Evolutionary conservation across 2,797 vertebrate species (phyloP).

Genomic region (Myotis pilosus): DNA sequence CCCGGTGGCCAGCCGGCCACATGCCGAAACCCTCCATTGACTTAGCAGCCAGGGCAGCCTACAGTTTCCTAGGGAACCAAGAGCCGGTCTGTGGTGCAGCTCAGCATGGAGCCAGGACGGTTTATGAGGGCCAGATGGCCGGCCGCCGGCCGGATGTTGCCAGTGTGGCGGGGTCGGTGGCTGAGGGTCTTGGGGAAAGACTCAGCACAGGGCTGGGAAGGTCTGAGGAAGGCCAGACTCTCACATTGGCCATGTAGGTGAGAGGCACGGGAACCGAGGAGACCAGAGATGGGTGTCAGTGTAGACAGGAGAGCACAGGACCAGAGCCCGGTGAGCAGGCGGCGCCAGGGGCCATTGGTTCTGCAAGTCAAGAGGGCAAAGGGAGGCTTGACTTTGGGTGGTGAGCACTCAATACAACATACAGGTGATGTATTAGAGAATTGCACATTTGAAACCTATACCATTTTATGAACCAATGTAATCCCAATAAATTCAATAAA

Average conservation of each 20-base stretch:
- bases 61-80: constrained; percentile 70
- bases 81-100: constrained; percentile 42
- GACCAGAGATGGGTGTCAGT: accelerated
- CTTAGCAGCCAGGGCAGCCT: constrained; percentile 46
- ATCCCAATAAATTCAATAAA: background rate
- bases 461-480: background rate
- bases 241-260: background rate
- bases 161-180: background rate
- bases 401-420: background rate
- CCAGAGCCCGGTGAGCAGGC: background rate
- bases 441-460: background rate
- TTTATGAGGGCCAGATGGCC: constrained; percentile 72
- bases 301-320: background rate
- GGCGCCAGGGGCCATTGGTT: background rate
- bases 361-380: background rate
- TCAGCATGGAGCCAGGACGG: constrained; percentile 52
- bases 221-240: background rate
- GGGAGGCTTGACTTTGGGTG: background rate
- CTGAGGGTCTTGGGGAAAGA: background rate
- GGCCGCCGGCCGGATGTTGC: background rate
- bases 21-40: background rate
- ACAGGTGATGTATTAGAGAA: background rate
- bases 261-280: background rate
- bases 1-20: constrained; percentile 62
- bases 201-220: background rate